Evolutionary conservation across 2,113 vertebrate genomes (phyloP).

Genomic region (Macroglossus sobrinus): DNA sequence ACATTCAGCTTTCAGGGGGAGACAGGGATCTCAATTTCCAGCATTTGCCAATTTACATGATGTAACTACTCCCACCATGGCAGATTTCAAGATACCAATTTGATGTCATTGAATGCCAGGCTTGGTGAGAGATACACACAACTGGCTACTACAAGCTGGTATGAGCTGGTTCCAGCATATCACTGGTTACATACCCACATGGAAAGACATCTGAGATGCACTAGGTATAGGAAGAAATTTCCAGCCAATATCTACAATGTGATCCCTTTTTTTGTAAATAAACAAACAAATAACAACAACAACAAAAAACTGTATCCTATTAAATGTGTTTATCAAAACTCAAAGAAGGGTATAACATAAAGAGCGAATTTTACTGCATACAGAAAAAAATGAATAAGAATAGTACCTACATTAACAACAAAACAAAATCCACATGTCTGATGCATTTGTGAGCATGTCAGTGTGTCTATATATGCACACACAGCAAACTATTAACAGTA

Average conservation of each 20-base stretch:
- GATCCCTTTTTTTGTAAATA: neutral
- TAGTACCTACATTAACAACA: neutral
- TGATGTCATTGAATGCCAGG: neutral
- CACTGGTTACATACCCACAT: neutral
- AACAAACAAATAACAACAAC: no score
- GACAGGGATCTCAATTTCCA: neutral
- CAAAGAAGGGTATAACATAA: neutral
- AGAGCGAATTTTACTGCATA: neutral
- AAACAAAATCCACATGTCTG: neutral
- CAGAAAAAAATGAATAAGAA: neutral
- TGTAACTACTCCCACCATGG: neutral
- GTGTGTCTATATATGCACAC: neutral
- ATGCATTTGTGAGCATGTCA: neutral
- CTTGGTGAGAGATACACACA: neutral
- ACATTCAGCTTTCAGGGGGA: neutral
- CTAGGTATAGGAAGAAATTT: neutral
- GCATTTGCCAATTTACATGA: conserved; percentile 8
- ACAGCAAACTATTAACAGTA: neutral
- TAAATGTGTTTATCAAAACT: neutral
- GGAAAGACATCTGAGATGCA: neutral
- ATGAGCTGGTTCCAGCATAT: neutral
- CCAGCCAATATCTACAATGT: neutral
- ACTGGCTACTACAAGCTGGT: neutral
- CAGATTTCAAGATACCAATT: conserved; percentile 18
- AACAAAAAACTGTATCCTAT: neutral